These are phyloP conservation scores for Clarias macrocephalus DNA, from an alignment of 2,113 vertebrate genomes.

Conservation along the genomic window DNA sequence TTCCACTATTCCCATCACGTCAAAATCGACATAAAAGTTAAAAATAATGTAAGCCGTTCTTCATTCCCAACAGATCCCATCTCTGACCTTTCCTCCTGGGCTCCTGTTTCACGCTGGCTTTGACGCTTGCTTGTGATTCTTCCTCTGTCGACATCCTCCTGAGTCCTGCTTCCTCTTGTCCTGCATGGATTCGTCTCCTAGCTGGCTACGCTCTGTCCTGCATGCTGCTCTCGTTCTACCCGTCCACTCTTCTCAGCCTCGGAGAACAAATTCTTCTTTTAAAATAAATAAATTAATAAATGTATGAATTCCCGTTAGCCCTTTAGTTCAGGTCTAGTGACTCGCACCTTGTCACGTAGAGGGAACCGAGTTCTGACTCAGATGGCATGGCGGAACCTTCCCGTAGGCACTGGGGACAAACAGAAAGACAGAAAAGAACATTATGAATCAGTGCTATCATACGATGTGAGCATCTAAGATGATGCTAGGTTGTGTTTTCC, in stretches of 20 bases:
- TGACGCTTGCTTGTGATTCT: conserved; percentile 97
- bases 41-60: neutral
- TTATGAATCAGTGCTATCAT: neutral
- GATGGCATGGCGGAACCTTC: neutral
- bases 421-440: conserved; percentile 19
- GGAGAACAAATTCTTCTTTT: neutral
- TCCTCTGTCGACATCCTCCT: conserved; percentile 90
- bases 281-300: too few relatives aligned
- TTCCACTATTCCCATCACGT: too few relatives aligned
- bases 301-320: neutral
- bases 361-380: conserved; percentile 2
- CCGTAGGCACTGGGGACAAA: conserved; percentile 26
- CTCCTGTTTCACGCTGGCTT: conserved; percentile 95
- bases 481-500: neutral
- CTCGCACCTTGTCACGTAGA: conserved; percentile 14
- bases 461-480: neutral
- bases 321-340: conserved; percentile 6
- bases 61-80: neutral
- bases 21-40: neutral
- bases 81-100: conserved; percentile 93
- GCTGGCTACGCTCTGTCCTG: conserved; percentile 33
- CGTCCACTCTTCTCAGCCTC: conserved; percentile 10
- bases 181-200: conserved; percentile 65
- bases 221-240: neutral
- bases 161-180: conserved; percentile 75